A percentile compares a stretch with the other conserved stretches of the same genome.
These are phyloP conservation scores for Epirrita christyi DNA, from an alignment of 2,888 invertebrate genomes.

Conservation along the genomic window DNA sequence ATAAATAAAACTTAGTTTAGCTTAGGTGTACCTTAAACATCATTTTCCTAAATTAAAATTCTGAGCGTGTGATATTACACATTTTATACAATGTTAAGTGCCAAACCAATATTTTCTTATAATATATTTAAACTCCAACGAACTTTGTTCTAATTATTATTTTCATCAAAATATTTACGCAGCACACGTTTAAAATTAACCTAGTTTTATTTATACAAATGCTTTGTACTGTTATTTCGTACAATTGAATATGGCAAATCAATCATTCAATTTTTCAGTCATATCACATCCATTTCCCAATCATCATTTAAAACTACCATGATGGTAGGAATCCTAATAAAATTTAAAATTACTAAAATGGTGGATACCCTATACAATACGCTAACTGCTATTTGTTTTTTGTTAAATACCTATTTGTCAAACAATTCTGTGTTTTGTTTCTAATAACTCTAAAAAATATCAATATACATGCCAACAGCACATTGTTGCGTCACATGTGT, in stretches of 20 bases:
- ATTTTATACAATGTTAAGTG: slow-evolving; percentile 11
- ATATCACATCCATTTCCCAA: slow-evolving; percentile 46
- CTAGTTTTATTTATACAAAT: slow-evolving; percentile 40
- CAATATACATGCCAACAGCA: no score
- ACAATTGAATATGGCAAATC: slow-evolving; percentile 57
- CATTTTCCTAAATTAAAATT: slow-evolving; percentile 12
- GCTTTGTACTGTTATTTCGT: slow-evolving; percentile 71
- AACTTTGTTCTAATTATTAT: slow-evolving; percentile 19
- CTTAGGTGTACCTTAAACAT: slow-evolving; percentile 13
- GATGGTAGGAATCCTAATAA: slow-evolving; percentile 40
- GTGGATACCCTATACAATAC: background rate
- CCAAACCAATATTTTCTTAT: slow-evolving; percentile 3
- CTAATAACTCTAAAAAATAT: no score
- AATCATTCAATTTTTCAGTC: slow-evolving; percentile 33
- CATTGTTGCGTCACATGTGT: no score
- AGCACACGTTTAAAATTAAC: slow-evolving; percentile 27
- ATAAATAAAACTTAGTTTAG: slow-evolving; percentile 36
- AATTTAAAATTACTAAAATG: background rate
- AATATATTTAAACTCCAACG: slow-evolving; percentile 11
- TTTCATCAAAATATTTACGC: slow-evolving; percentile 8
- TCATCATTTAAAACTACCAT: slow-evolving; percentile 43
- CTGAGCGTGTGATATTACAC: slow-evolving; percentile 21
- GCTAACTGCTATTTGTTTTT: no score
- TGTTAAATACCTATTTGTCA: no score
- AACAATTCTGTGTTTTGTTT: no score